phyloP scores from a whole-genome alignment of 2,888 invertebrate species.

The Acleris cristana region DNA sequence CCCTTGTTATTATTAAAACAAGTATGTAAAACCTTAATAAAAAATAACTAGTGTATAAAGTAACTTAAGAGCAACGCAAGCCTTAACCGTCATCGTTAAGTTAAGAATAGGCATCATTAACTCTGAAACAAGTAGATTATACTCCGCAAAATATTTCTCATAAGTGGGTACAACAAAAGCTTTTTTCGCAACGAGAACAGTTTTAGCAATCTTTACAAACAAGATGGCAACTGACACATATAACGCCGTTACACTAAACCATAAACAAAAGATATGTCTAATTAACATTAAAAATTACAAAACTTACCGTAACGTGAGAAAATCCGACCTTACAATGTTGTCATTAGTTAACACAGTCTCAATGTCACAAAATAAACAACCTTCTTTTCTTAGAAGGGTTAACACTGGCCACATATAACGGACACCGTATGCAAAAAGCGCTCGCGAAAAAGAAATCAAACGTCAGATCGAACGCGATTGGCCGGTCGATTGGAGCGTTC shows the following conservation, averaged over 20 bases:
- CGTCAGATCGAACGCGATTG: slow-evolving; percentile 71
- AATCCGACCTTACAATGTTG: slow-evolving; percentile 67
- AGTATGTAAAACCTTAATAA: too few relatives aligned
- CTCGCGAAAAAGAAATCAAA: slow-evolving; percentile 73
- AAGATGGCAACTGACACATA: slow-evolving; percentile 34
- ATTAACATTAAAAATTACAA: slow-evolving; percentile 50
- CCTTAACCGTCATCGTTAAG: too few relatives aligned
- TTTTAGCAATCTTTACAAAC: slow-evolving; percentile 28
- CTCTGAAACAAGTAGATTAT: not conserved
- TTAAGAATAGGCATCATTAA: slow-evolving; percentile 3
- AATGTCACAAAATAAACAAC: slow-evolving; percentile 70
- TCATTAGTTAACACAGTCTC: slow-evolving; percentile 44
- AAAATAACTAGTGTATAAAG: too few relatives aligned
- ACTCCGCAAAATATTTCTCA: slow-evolving; percentile 15
- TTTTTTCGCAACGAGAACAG: slow-evolving; percentile 1
- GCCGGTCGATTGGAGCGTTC: slow-evolving; percentile 65
- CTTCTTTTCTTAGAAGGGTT: slow-evolving; percentile 14
- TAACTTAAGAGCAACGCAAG: too few relatives aligned
- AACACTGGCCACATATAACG: slow-evolving; percentile 59
- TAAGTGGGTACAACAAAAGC: slow-evolving; percentile 24
- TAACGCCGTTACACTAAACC: slow-evolving; percentile 45
- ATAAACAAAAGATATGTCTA: slow-evolving; percentile 53
- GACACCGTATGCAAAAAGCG: slow-evolving; percentile 67
- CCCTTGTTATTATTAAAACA: too few relatives aligned
- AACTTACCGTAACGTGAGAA: slow-evolving; percentile 71